Conservation (phyloP, 2,888 invertebrate species). For the Zygogramma bicolorata region DNA sequence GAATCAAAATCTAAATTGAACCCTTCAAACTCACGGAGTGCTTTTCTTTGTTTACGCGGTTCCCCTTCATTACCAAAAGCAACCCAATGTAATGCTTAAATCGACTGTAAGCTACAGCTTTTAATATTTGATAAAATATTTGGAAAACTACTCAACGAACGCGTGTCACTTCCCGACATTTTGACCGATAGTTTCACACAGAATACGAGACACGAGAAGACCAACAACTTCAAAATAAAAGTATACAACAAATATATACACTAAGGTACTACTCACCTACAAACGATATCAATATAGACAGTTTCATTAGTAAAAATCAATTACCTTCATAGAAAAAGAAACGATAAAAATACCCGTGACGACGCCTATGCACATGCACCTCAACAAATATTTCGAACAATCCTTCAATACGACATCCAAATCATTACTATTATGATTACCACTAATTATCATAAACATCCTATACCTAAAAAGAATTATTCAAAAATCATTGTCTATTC, state of each 20-base stretch:
- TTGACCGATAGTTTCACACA: background rate
- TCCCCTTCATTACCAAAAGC: conserved; percentile 19
- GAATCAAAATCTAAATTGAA: conserved; percentile 29
- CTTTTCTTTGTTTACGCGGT: conserved; percentile 15
- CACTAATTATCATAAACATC: background rate
- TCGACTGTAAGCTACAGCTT: conserved; percentile 8
- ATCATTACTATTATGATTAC: background rate
- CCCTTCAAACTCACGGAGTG: conserved; percentile 29
- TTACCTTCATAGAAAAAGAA: background rate
- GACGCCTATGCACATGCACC: background rate
- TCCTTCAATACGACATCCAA: background rate
- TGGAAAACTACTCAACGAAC: background rate
- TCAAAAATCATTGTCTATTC: background rate
- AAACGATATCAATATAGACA: background rate
- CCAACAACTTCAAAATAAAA: background rate
- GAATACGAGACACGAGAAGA: background rate
- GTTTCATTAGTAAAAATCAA: background rate
- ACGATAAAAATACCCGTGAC: background rate
- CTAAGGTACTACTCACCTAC: background rate
- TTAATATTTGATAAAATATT: conserved; percentile 20
- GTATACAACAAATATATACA: background rate
- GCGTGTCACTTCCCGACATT: background rate
- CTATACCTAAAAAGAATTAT: background rate
- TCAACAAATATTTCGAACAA: background rate
- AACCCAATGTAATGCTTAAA: conserved; percentile 19